A percentile compares a stretch with the other conserved stretches of the same genome.
Conservation (phyloP, 2,888 invertebrate species). For the Theretra japonica region DNA sequence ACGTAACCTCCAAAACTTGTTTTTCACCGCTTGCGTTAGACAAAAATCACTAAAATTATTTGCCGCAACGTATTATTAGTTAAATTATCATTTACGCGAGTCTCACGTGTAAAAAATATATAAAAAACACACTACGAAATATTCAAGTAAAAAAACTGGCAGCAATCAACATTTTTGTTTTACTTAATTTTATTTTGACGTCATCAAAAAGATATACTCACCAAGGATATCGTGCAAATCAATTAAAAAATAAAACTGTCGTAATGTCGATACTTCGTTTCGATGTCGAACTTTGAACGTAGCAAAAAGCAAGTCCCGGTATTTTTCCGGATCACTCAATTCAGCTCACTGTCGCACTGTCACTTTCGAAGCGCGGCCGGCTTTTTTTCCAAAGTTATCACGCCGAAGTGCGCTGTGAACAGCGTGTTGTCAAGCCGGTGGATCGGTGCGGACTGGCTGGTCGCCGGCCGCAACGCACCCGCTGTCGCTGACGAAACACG, state of each 20-base stretch:
- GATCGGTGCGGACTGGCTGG: conserved; percentile 71
- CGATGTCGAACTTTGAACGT: conserved; percentile 54
- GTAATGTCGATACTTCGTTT: conserved; percentile 57
- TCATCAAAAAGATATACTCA: conserved; percentile 50
- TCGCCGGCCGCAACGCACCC: conserved; percentile 42
- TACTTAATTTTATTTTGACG: background rate
- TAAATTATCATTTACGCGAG: conserved; percentile 37
- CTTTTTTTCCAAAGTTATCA: conserved; percentile 64
- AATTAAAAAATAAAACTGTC: conserved; percentile 49
- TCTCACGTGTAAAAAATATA: background rate
- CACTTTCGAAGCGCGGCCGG: conserved; percentile 73
- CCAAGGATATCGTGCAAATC: conserved; percentile 69
- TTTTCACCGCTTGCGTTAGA: conserved; percentile 41
- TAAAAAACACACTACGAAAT: background rate
- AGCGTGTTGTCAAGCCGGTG: conserved; percentile 65
- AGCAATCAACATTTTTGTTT: background rate
- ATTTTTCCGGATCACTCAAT: conserved; percentile 66
- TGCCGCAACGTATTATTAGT: conserved; percentile 32
- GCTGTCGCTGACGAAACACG: conserved; percentile 52
- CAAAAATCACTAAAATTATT: conserved; percentile 11
- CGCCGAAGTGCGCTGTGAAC: conserved; percentile 60
- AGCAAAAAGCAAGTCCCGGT: conserved; percentile 59
- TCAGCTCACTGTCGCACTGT: conserved; percentile 77
- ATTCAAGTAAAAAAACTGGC: background rate
- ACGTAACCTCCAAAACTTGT: conserved; percentile 54